These are phyloP conservation scores for Pardosa pseudoannulata DNA, from an alignment of 2,888 invertebrate genomes.

Conservation along the genomic window DNA sequence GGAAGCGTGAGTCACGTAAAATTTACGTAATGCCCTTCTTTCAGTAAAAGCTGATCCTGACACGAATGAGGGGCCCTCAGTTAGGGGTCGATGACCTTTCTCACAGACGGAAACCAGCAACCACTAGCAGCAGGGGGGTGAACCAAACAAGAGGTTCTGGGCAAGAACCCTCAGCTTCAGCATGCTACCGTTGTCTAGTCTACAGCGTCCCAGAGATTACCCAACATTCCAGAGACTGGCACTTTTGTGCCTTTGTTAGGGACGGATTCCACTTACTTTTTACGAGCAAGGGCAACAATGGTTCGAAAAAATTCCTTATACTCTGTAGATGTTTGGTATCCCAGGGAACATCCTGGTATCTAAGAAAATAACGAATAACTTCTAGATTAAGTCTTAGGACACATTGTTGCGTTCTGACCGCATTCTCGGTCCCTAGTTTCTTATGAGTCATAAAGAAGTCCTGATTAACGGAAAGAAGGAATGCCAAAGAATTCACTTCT, in stretches of 20 bases:
- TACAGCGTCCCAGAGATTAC: constrained; percentile 51
- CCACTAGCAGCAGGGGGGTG: constrained; percentile 46
- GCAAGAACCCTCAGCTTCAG: constrained; percentile 9
- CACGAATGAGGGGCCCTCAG: constrained; percentile 28
- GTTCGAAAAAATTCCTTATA: constrained; percentile 51
- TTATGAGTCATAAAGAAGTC: constrained; percentile 27
- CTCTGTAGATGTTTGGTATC: constrained; percentile 31
- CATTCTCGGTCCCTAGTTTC: not conserved
- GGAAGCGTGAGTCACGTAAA: constrained; percentile 66
- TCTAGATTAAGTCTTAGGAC: constrained; percentile 24
- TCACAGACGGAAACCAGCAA: constrained; percentile 44
- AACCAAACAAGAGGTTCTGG: constrained; percentile 36
- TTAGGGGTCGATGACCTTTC: constrained; percentile 56
- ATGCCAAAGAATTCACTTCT: not conserved
- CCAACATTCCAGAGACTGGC: constrained; percentile 51
- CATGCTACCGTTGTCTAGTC: constrained; percentile 27
- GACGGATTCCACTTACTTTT: constrained; percentile 45
- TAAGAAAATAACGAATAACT: constrained; percentile 33
- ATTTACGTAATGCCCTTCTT: constrained; percentile 50
- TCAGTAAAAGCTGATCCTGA: constrained; percentile 41
- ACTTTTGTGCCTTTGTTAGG: constrained; percentile 34
- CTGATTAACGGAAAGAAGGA: not conserved
- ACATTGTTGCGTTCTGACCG: constrained; percentile 13
- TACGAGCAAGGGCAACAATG: constrained; percentile 37
- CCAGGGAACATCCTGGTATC: constrained; percentile 59